phyloP scores from a whole-genome alignment of 2,113 vertebrate species.

The Rhabdornis inornatus region DNA sequence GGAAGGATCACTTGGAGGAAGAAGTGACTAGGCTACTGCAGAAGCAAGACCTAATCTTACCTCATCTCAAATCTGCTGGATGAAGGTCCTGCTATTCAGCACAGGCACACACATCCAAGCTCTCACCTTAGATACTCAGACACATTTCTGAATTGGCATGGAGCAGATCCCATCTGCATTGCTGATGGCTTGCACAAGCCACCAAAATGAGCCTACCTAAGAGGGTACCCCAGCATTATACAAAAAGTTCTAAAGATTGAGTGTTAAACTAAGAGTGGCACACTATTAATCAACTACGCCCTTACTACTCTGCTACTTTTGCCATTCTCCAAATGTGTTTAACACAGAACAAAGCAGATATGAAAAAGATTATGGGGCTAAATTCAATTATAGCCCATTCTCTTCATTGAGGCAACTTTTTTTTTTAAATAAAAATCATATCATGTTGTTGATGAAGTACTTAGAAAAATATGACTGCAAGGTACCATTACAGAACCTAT shows the following conservation, averaged over 20 bases:
- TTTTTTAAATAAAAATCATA: neutral
- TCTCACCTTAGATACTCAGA: neutral
- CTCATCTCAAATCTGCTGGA: neutral
- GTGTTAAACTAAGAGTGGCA: neutral
- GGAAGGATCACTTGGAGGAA: neutral
- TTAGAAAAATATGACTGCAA: neutral
- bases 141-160: rapidly evolving
- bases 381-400: neutral
- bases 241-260: neutral
- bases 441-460: neutral
- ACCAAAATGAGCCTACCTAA: neutral
- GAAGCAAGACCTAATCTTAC: neutral
- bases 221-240: neutral
- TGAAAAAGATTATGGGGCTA: neutral
- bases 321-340: neutral
- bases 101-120: neutral
- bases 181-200: neutral
- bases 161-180: neutral
- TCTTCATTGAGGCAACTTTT: neutral
- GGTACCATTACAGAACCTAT: neutral
- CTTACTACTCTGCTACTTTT: neutral
- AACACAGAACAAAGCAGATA: neutral
- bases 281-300: neutral
- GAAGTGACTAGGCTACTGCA: neutral
- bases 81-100: neutral